Percentiles rank a stretch among this genome's conserved stretches.
Evolutionary conservation across 2,113 vertebrate species (phyloP).

Genomic region (Alectura lathami): DNA sequence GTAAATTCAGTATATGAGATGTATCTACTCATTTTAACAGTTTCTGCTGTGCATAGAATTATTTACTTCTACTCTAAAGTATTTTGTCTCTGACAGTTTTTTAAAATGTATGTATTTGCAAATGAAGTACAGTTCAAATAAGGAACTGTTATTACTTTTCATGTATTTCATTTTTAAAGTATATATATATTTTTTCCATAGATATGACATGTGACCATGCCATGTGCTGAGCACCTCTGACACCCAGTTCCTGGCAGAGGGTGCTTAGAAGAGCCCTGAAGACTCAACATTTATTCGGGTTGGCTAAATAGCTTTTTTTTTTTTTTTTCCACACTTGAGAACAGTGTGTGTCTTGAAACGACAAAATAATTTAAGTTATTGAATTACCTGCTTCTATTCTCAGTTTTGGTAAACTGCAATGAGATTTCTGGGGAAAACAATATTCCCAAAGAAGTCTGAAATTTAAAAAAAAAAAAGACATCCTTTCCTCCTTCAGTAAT

Average conservation of each 20-base stretch:
- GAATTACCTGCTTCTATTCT: neutral
- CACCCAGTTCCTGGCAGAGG: neutral
- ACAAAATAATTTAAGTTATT: neutral
- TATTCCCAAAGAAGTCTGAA: neutral
- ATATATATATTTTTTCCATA: neutral
- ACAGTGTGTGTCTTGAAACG: neutral
- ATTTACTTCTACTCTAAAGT: conserved; percentile 1
- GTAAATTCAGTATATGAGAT: conserved; percentile 23
- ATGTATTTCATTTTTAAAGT: neutral
- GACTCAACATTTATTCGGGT: neutral
- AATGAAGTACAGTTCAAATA: neutral
- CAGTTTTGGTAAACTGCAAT: neutral
- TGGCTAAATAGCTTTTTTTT: neutral
- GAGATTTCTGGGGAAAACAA: neutral
- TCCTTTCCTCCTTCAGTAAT: neutral
- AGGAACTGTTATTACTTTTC: neutral
- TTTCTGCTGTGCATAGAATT: neutral
- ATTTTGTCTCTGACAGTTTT: neutral
- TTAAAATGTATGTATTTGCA: neutral
- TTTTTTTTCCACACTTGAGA: neutral
- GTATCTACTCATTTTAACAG: neutral
- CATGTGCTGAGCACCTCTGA: neutral
- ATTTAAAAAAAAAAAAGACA: neutral
- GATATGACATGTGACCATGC: neutral
- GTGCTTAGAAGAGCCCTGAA: neutral